A percentile compares a stretch with the other conserved stretches of the same genome.
These are phyloP conservation scores for Malacosoma neustria DNA, from an alignment of 2,888 invertebrate species.

Conservation along the genomic window DNA sequence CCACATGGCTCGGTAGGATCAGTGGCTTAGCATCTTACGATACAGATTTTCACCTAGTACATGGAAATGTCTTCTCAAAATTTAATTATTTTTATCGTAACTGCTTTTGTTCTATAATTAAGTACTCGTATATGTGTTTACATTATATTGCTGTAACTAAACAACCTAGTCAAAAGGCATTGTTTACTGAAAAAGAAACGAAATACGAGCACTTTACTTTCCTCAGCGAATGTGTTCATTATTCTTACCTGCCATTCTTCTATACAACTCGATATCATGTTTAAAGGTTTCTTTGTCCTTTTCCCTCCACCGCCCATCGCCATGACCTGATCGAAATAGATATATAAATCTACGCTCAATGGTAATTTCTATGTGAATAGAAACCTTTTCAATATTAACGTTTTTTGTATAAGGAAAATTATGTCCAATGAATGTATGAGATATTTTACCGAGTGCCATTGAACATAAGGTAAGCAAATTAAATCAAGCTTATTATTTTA, in stretches of 20 bases:
- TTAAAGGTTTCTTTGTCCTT: slow-evolving; percentile 40
- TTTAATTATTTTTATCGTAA: too few species aligned
- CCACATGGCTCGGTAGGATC: too few species aligned
- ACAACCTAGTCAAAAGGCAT: too few species aligned
- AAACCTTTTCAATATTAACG: slow-evolving; percentile 20
- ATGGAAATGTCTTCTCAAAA: too few species aligned
- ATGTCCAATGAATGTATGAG: background rate
- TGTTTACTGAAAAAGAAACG: too few species aligned
- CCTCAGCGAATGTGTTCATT: too few species aligned
- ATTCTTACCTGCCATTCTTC: slow-evolving; percentile 45
- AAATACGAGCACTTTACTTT: too few species aligned
- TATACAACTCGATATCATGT: slow-evolving; percentile 44
- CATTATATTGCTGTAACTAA: too few species aligned
- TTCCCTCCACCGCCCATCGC: slow-evolving; percentile 57
- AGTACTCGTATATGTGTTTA: too few species aligned
- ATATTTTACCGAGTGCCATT: background rate
- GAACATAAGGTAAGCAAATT: background rate
- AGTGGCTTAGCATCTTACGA: too few species aligned
- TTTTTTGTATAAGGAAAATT: slow-evolving; percentile 15
- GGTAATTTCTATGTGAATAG: slow-evolving; percentile 22
- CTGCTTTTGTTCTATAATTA: too few species aligned
- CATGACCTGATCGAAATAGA: slow-evolving; percentile 44
- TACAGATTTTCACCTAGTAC: too few species aligned
- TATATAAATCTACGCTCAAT: slow-evolving; percentile 14
- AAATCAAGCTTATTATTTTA: slow-evolving; percentile 1